Percentiles rank a stretch among this genome's conserved stretches.
These are phyloP conservation scores for Temnothorax ravouxi DNA, from an alignment of 2,888 invertebrate species.

Conservation along the genomic window DNA sequence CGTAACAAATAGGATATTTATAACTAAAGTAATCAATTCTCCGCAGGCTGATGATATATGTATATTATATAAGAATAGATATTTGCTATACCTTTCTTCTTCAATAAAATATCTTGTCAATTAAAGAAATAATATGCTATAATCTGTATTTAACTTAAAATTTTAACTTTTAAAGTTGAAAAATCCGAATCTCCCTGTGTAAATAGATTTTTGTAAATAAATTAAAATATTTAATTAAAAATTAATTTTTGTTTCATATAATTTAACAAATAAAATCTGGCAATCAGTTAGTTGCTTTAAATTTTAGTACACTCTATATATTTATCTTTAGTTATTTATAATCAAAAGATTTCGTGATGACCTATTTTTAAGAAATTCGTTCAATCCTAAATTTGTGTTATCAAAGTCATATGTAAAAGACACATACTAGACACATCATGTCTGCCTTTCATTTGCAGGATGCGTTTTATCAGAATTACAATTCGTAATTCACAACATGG, in stretches of 20 bases:
- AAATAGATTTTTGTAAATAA: not conserved
- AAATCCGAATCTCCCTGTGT: not conserved
- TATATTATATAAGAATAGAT: not conserved
- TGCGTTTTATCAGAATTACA: conserved; percentile 12
- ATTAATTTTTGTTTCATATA: not conserved
- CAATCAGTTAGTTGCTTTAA: not conserved
- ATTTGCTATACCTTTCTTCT: not conserved
- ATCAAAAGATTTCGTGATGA: not conserved
- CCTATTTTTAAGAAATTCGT: not conserved
- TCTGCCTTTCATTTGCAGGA: not conserved
- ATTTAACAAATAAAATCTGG: not conserved
- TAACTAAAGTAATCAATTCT: not conserved
- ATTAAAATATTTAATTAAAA: not conserved
- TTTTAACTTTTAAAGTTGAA: not conserved
- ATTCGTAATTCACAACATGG: conserved; percentile 43
- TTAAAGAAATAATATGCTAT: not conserved
- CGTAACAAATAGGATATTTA: not conserved
- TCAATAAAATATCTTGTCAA: not conserved
- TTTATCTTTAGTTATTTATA: not conserved
- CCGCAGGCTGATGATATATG: not conserved
- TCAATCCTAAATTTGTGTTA: not conserved
- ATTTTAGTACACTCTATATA: not conserved
- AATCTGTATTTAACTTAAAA: not conserved
- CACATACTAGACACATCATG: not conserved
- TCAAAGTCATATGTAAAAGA: not conserved